A percentile compares a stretch with the other conserved stretches of the same genome.
These are phyloP conservation scores for Lasiurus borealis DNA, from an alignment of 2,113 vertebrate species.

Conservation along the genomic window DNA sequence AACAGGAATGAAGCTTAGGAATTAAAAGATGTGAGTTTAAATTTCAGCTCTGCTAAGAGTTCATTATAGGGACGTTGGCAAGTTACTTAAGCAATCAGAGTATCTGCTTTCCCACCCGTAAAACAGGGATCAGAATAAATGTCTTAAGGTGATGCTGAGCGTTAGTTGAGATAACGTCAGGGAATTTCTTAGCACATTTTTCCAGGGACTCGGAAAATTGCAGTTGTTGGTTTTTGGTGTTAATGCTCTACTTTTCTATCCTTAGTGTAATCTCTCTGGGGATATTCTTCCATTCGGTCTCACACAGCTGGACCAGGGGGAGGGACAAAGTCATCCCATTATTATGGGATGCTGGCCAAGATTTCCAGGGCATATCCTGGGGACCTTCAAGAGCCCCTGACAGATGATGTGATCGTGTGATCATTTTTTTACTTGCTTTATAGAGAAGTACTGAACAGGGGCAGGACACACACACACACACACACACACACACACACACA, in stretches of 20 bases:
- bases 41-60: not conserved
- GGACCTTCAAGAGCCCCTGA: not conserved
- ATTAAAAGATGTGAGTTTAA: not conserved
- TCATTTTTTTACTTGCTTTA: conserved; percentile 53
- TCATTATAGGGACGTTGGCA: not conserved
- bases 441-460: too few relatives aligned
- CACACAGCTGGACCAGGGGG: not conserved
- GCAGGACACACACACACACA: not conserved
- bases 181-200: not conserved
- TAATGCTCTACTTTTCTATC: not conserved
- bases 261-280: not conserved
- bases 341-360: not conserved
- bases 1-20: not conserved
- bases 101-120: not conserved
- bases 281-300: not conserved
- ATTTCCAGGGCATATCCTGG: not conserved
- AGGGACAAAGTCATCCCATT: not conserved
- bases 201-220: not conserved
- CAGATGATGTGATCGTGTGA: not conserved
- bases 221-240: not conserved
- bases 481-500: too few relatives aligned
- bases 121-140: not conserved
- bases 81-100: not conserved
- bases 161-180: not conserved
- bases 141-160: not conserved